A percentile compares a stretch with the other conserved stretches of the same genome.
phyloP scores from a whole-genome alignment of 2,113 vertebrate species.

The Falcunculus frontatus region DNA sequence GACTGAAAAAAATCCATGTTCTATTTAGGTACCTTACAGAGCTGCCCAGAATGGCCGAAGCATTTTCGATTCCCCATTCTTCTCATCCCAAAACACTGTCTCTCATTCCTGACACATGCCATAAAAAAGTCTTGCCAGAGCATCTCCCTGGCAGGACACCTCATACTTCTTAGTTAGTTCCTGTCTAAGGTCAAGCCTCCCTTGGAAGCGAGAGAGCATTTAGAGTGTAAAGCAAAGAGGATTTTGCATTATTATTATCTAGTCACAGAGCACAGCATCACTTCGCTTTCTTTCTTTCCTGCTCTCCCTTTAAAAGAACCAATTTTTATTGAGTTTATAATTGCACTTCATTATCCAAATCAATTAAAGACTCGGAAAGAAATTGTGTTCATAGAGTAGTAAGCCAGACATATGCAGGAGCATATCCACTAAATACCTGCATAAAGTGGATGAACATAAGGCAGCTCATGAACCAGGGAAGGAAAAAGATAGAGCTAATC shows the following conservation, averaged over 20 bases:
- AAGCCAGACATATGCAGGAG: neutral
- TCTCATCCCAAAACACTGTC: neutral
- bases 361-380: constrained; percentile 39
- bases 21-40: neutral
- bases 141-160: neutral
- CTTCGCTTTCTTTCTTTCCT: neutral
- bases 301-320: constrained; percentile 19
- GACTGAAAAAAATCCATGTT: neutral
- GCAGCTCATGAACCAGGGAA: neutral
- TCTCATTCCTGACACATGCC: neutral
- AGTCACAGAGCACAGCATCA: neutral
- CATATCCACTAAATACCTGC: constrained; percentile 26
- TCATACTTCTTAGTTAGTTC: neutral
- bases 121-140: neutral
- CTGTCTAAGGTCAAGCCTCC: neutral
- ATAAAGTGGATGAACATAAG: neutral
- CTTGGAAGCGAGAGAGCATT: neutral
- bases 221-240: neutral
- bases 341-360: constrained; percentile 45
- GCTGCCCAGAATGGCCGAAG: neutral
- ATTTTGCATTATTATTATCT: neutral
- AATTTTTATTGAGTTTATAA: constrained; percentile 36
- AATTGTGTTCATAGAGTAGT: neutral
- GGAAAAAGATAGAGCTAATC: neutral
- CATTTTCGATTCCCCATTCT: neutral